Percentiles rank a stretch among this genome's conserved stretches.
Conservation (phyloP, 2,113 vertebrate species). For the Ictalurus furcatus region DNA sequence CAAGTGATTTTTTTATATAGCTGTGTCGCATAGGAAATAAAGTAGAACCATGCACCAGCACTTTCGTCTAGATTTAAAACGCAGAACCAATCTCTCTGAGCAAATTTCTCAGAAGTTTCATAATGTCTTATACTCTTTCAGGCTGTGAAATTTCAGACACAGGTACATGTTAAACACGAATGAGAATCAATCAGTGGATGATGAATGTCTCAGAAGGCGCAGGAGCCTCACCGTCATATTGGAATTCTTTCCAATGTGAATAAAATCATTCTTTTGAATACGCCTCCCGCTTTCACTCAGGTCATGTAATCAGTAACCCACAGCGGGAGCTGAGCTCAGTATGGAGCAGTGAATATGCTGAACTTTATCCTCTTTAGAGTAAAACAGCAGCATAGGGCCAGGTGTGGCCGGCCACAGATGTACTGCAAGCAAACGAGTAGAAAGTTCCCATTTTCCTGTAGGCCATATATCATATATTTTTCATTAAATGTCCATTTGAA, state of each 20-base stretch:
- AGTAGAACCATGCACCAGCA: background rate
- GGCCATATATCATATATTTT: background rate
- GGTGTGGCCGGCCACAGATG: constrained; percentile 33
- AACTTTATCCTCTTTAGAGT: constrained; percentile 36
- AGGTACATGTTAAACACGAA: background rate
- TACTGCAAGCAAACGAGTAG: background rate
- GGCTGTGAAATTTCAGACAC: background rate
- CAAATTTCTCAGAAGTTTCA: background rate
- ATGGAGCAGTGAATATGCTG: constrained; percentile 45
- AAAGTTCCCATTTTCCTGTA: background rate
- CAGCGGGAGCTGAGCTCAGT: constrained; percentile 33
- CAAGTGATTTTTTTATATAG: background rate
- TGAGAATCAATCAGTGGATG: background rate
- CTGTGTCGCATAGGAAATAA: background rate
- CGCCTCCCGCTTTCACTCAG: constrained; percentile 43
- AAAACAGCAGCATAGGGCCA: constrained; percentile 23
- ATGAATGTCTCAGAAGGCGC: background rate
- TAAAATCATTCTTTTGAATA: constrained; percentile 30
- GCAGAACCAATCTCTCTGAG: background rate
- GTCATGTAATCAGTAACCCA: constrained; percentile 66
- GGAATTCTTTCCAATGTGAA: constrained; percentile 26
- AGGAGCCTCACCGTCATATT: constrained; percentile 6
- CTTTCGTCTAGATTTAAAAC: background rate
- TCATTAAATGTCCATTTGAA: background rate
- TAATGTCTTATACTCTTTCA: background rate